Evolutionary conservation across 2,797 vertebrate genomes (phyloP).

Genomic region (Pangasius macronema): DNA sequence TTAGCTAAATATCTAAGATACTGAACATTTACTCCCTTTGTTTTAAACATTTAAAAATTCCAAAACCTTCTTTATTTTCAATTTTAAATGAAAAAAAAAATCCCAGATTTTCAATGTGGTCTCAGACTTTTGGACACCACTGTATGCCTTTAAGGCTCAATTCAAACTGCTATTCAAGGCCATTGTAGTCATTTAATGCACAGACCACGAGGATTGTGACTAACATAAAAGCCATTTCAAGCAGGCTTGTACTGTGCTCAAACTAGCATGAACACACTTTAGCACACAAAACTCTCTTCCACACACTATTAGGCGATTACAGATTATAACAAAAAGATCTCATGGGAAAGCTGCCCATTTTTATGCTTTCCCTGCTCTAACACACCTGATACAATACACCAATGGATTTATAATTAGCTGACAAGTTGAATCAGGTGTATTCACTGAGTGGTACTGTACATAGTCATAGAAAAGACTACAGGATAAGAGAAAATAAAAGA

Average conservation of each 20-base stretch:
- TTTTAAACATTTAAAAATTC: not conserved
- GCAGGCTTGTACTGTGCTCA: constrained; percentile 29
- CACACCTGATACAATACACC: constrained; percentile 22
- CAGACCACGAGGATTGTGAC: constrained; percentile 28
- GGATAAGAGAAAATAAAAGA: constrained; percentile 19
- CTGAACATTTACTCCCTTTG: not conserved
- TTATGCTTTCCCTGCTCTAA: constrained; percentile 21
- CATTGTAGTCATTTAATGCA: constrained; percentile 37
- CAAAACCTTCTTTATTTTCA: not conserved
- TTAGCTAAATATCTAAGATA: not conserved
- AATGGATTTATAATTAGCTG: constrained; percentile 3
- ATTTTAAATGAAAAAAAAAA: not conserved
- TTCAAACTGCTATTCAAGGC: constrained; percentile 18
- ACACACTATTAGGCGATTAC: constrained; percentile 22
- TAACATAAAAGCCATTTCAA: constrained; percentile 33
- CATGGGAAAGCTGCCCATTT: constrained; percentile 4
- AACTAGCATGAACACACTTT: constrained; percentile 24
- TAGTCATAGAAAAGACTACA: not conserved
- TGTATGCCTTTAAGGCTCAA: constrained; percentile 12
- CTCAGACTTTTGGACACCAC: no score
- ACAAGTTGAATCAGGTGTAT: constrained; percentile 10
- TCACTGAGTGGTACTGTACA: not conserved
- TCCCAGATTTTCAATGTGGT: not conserved
- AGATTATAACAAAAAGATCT: constrained; percentile 11
- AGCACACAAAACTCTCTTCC: constrained; percentile 2